Percentiles rank a stretch among this genome's conserved stretches.
Evolutionary conservation across 1,140 invertebrate genomes (phyloP).

Genomic region (Heliconius eleuchia): DNA sequence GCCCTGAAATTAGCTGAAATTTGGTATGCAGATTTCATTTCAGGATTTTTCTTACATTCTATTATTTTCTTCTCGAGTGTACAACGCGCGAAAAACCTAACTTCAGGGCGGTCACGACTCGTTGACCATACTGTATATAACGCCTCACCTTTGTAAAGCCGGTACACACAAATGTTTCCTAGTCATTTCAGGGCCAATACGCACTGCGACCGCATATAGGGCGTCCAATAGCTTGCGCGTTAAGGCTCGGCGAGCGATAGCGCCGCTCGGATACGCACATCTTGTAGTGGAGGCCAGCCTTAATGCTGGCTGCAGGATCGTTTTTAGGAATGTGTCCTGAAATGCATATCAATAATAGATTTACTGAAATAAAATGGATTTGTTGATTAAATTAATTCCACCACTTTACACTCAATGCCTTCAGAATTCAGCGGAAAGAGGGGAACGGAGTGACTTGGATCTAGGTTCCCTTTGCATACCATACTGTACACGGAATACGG

Average conservation of each 20-base stretch:
- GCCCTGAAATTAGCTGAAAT: too few species aligned
- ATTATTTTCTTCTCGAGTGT: too few species aligned
- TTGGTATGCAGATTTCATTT: too few species aligned
- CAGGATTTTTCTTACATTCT: too few species aligned
- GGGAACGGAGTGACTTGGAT: too few species aligned
- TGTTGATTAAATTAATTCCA: too few species aligned
- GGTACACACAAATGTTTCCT: slow-evolving; percentile 88
- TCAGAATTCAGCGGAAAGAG: too few species aligned
- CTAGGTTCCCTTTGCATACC: too few species aligned
- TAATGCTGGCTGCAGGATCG: slow-evolving; percentile 89
- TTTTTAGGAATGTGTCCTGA: slow-evolving; percentile 84
- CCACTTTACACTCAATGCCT: too few species aligned
- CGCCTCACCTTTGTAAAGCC: slow-evolving; percentile 82
- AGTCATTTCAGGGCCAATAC: slow-evolving; percentile 93
- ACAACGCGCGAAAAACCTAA: too few species aligned
- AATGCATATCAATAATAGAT: background rate
- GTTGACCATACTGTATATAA: background rate
- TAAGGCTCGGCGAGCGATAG: slow-evolving; percentile 86
- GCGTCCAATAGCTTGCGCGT: slow-evolving; percentile 91
- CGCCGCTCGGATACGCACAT: slow-evolving; percentile 90
- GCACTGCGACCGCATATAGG: slow-evolving; percentile 88
- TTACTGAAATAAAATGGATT: background rate
- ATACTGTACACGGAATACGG: too few species aligned
- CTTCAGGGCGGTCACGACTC: too few species aligned
- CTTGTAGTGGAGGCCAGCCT: slow-evolving; percentile 87